Percentiles rank a stretch among this genome's conserved stretches.
Evolutionary conservation across 2,888 invertebrate species (phyloP).

Genomic region (Drosophila trichaetosa): DNA sequence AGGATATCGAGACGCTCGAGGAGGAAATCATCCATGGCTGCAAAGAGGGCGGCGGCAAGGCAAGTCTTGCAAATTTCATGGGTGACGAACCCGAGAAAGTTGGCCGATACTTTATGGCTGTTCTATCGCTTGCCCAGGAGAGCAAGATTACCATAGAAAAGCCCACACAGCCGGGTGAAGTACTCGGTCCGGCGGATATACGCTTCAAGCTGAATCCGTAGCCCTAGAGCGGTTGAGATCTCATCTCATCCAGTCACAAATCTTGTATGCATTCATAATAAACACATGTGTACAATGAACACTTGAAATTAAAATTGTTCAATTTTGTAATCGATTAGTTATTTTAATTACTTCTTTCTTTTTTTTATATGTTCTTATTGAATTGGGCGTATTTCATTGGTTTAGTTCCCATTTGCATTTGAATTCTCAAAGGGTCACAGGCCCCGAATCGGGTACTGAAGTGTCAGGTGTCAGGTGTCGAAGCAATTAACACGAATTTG

Average conservation of each 20-base stretch:
- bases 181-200: too few species aligned
- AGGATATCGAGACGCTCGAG: background rate
- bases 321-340: background rate
- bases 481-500: conserved; percentile 76
- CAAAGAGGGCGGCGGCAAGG: background rate
- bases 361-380: background rate
- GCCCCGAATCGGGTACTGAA: conserved; percentile 37
- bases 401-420: conserved; percentile 6
- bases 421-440: conserved; percentile 28
- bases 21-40: accelerated
- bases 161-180: background rate
- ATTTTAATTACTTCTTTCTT: background rate
- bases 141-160: background rate
- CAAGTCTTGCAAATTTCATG: background rate
- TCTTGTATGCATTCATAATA: background rate
- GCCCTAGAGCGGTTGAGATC: background rate
- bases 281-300: too few species aligned
- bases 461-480: conserved; percentile 58
- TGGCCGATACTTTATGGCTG: background rate
- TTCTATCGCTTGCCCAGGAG: accelerated
- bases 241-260: background rate
- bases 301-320: too few species aligned
- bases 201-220: background rate
- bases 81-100: accelerated
- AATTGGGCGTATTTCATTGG: background rate